These are phyloP conservation scores for Synergus japonicus DNA, from an alignment of 2,888 invertebrate species.

Conservation along the genomic window DNA sequence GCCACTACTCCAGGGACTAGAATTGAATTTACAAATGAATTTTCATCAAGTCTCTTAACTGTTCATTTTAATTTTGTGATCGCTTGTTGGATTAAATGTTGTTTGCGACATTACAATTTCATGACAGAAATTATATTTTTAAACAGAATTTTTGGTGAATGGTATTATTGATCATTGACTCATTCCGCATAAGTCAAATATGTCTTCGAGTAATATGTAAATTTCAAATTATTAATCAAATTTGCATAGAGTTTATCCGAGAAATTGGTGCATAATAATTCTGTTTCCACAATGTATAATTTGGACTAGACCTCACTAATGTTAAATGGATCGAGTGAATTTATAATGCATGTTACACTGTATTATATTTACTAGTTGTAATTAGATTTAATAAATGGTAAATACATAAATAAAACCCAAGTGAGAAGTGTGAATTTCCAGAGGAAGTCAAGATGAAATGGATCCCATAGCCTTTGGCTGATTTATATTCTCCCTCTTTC, in stretches of 20 bases:
- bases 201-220: not conserved
- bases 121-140: not conserved
- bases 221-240: constrained; percentile 23
- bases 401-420: constrained; percentile 1
- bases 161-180: too few relatives aligned
- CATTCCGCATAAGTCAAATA: not conserved
- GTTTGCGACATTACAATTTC: not conserved
- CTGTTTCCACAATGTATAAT: constrained; percentile 15
- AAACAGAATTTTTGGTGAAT: not conserved
- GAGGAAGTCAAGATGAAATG: constrained; percentile 1
- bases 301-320: not conserved
- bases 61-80: constrained; percentile 23
- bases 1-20: not conserved
- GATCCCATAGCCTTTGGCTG: constrained; percentile 9
- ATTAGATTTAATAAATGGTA: constrained; percentile 2
- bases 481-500: constrained; percentile 31
- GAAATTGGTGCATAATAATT: constrained; percentile 7
- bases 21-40: constrained; percentile 11
- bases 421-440: constrained; percentile 11
- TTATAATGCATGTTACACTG: not conserved
- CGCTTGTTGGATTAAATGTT: not conserved
- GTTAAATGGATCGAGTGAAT: not conserved
- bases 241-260: constrained; percentile 31
- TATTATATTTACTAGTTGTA: constrained; percentile 5
- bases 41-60: constrained; percentile 9